Conservation (phyloP, 2,797 vertebrate genomes). For the Sylvia borin region DNA sequence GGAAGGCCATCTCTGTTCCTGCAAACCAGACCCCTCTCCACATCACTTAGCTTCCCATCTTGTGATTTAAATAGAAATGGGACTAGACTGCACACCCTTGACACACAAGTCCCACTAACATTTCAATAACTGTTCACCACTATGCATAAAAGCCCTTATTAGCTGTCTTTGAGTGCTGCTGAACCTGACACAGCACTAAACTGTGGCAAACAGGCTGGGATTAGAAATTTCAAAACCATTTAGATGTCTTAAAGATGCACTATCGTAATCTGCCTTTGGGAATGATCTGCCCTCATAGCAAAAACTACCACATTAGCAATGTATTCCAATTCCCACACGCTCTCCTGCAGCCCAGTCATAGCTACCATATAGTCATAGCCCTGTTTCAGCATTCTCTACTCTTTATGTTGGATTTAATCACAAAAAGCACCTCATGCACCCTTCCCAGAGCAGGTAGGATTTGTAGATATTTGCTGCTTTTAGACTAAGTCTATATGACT, state of each 20-base stretch:
- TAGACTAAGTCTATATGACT: not conserved
- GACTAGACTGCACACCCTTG: not conserved
- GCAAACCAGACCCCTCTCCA: not conserved
- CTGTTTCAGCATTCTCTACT: not conserved
- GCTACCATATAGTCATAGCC: not conserved
- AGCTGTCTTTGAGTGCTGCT: not conserved
- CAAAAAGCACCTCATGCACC: not conserved
- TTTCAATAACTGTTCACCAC: not conserved
- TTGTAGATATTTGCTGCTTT: not conserved
- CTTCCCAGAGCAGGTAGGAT: not conserved
- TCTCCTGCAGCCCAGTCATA: not conserved
- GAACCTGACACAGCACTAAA: slow-evolving; percentile 15
- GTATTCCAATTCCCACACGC: not conserved
- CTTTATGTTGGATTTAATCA: not conserved
- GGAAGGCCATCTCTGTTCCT: not conserved
- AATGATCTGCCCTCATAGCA: not conserved
- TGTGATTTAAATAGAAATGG: slow-evolving; percentile 7
- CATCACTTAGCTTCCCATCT: not conserved
- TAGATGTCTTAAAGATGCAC: slow-evolving; percentile 2
- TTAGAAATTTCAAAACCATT: slow-evolving; percentile 49
- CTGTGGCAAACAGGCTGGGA: slow-evolving; percentile 13
- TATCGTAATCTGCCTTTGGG: not conserved
- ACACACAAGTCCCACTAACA: not conserved
- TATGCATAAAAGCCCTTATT: not conserved
- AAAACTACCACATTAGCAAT: not conserved